Evolutionary conservation across 2,113 vertebrate species (phyloP), one percentile per base, ranked within the genome.

Genomic region (Pongo pygmaeus): DNA sequence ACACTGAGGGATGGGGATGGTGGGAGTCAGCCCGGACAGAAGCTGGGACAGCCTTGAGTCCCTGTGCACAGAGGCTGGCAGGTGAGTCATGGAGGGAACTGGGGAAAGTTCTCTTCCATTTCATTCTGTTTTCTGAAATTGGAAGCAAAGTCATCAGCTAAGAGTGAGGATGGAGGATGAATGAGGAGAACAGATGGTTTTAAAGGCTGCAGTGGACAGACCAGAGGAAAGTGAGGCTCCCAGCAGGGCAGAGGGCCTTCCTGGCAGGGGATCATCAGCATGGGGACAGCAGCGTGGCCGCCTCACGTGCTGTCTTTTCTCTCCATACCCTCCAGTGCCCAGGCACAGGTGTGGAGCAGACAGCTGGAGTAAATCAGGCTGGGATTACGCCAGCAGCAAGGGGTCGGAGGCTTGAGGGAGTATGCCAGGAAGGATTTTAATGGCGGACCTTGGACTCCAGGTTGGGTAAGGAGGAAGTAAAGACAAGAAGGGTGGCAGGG

Each of bases 141-240:
- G 52, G 72, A 93, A 96, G 61, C 77, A 90, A 90, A 91, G 72
- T 10, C 55, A 79, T 12, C 14, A 35, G 75, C 22, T 25, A 23
- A 20, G 38, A 32, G 16, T 40, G 22, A 85, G n/a, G 70, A 52
- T 1, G 1, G n/a, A 40, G 14, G 7, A 85, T 43, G 6, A 23
- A 23, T 18, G 8, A 46, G 46, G 18, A 84, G 57, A 22, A 43
- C 8, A 40, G 40, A 32, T 1, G 27, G 61, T 57, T 18, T 17
- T 8, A 6, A 48, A n/a, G 14, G 40, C 27, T 43, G 80, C 32
- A 2, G 6, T 6, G 13, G 30, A 40, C 13, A 22, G 67, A 40
- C 78, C 40, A 40, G 32, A 72, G 43, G 77, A 48, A 59, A 1
- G 4, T 1, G 1, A 79, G 80, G 80, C 69, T 40, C 55, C 43